Percentiles rank a stretch among this genome's conserved stretches.
phyloP scores from a whole-genome alignment of 64 coral and sea anemone genomes.

The Actinia tenebrosa region DNA sequence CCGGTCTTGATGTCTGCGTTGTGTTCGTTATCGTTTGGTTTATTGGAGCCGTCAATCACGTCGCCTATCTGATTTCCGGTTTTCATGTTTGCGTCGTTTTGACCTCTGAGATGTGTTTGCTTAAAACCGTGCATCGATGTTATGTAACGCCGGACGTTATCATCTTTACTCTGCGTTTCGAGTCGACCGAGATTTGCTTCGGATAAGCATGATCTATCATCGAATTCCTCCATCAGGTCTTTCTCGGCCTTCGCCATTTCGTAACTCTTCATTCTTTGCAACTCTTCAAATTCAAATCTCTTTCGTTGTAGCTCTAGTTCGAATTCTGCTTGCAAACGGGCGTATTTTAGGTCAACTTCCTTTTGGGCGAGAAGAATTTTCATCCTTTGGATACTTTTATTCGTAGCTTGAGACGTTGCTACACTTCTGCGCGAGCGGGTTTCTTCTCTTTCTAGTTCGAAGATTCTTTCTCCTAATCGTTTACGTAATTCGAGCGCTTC shows the following conservation, averaged over 20 bases:
- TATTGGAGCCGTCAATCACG: not conserved
- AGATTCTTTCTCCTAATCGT: not conserved
- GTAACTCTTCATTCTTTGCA: not conserved
- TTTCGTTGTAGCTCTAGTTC: slow-evolving; percentile 17
- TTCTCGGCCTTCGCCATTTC: slow-evolving; percentile 2
- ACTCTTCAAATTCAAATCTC: slow-evolving; percentile 18
- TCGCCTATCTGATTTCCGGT: not conserved
- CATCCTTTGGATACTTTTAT: not conserved
- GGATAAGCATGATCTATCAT: not conserved
- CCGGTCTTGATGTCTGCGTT: no score
- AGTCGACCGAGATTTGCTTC: not conserved
- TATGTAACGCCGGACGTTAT: not conserved
- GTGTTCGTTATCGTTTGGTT: not conserved
- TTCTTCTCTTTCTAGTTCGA: slow-evolving; percentile 17
- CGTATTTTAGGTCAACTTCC: slow-evolving; percentile 24
- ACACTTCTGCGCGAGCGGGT: slow-evolving; percentile 7
- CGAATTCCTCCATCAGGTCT: not conserved
- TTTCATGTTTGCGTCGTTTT: not conserved
- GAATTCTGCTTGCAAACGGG: not conserved
- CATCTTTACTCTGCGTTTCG: not conserved
- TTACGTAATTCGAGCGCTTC: not conserved
- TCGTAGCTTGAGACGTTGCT: not conserved
- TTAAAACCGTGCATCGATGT: not conserved
- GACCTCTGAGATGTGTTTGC: not conserved
- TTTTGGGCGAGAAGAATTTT: slow-evolving; percentile 11